These are phyloP conservation scores for Porphyrio hochstetteri DNA, from an alignment of 2,113 vertebrate genomes.

Conservation along the genomic window DNA sequence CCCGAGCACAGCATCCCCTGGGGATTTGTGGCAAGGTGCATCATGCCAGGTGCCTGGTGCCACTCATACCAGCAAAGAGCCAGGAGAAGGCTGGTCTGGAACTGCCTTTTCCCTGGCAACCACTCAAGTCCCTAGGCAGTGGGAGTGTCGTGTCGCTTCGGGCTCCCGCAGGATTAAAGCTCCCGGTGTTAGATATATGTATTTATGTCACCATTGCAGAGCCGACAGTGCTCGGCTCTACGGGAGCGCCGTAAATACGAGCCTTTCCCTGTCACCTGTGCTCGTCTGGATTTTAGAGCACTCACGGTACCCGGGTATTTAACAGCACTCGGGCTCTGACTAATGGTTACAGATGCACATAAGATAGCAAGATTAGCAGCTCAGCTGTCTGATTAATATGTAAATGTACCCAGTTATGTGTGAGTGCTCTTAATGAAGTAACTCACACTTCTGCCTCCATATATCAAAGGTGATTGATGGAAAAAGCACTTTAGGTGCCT, in stretches of 20 bases:
- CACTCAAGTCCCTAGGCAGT: not conserved
- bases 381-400: constrained; percentile 79
- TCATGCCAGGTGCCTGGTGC: not conserved
- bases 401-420: constrained; percentile 73
- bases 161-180: not conserved
- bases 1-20: not conserved
- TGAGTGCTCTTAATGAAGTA: constrained; percentile 75
- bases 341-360: constrained; percentile 62
- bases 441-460: constrained; percentile 64
- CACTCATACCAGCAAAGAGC: not conserved
- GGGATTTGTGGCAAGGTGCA: not conserved
- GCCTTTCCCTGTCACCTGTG: constrained; percentile 22
- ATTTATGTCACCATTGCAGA: not conserved
- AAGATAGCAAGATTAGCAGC: constrained; percentile 71
- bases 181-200: not conserved
- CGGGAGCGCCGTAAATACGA: not conserved
- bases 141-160: accelerated
- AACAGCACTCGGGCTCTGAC: constrained; percentile 59
- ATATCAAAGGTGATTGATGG: constrained; percentile 68
- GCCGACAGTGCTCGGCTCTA: not conserved
- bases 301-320: constrained; percentile 52
- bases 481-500: constrained; percentile 49
- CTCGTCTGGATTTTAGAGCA: constrained; percentile 48
- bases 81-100: not conserved
- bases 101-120: not conserved